Evolutionary conservation across 2,113 vertebrate species (phyloP).

Genomic region (Sinosuthora webbiana): DNA sequence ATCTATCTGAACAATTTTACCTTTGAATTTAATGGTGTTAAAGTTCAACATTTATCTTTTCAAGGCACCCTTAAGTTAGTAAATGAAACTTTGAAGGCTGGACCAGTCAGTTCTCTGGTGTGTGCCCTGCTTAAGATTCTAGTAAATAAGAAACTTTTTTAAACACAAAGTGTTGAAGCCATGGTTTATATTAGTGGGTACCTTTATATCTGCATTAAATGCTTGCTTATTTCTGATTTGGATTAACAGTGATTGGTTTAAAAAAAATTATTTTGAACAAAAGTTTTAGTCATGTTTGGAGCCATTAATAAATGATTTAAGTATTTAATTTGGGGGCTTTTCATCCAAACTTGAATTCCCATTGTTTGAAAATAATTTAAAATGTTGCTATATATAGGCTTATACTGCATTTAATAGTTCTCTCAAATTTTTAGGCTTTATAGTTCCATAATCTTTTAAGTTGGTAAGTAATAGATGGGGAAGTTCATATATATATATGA

Average conservation of each 20-base stretch:
- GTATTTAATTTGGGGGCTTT: fast-evolving
- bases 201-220: not conserved
- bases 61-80: not conserved
- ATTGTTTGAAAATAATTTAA: not conserved
- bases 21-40: not conserved
- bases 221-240: not conserved
- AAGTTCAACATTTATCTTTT: not conserved
- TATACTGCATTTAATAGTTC: not conserved
- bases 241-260: not conserved
- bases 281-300: not conserved
- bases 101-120: not conserved
- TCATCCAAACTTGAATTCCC: not conserved
- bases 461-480: not conserved
- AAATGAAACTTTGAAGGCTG: not conserved
- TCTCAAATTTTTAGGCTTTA: not conserved
- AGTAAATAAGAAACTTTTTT: not conserved
- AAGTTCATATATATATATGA: not conserved
- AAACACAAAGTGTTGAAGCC: not conserved
- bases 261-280: not conserved
- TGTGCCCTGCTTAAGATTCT: not conserved
- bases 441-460: not conserved
- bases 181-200: not conserved
- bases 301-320: not conserved
- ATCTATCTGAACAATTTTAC: not conserved
- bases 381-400: not conserved